phyloP scores from a whole-genome alignment of 30 jellyfish, hydroid and myxozoan species.

The Chrysaora quinquecirrha region DNA sequence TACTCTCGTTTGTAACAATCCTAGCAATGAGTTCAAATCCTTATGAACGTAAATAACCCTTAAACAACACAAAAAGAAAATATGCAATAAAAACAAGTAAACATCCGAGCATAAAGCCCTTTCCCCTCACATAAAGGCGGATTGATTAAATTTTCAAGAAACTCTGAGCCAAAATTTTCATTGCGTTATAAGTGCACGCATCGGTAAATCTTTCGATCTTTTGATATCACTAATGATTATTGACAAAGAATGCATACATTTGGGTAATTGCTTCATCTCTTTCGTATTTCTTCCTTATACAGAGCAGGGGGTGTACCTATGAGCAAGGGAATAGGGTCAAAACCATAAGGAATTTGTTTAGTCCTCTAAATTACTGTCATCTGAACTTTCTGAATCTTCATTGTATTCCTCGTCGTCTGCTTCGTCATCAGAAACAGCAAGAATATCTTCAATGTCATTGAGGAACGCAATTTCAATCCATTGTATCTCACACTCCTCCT shows the following conservation, averaged over 20 bases:
- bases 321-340: background rate
- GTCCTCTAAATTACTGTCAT: background rate
- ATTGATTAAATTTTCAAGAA: background rate
- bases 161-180: background rate
- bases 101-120: background rate
- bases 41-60: too few species aligned
- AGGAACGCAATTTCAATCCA: conserved; percentile 10
- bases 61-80: background rate
- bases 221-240: background rate
- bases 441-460: background rate
- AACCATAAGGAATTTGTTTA: background rate
- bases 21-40: too few species aligned
- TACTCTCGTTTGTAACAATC: too few species aligned
- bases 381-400: background rate
- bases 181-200: background rate
- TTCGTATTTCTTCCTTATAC: background rate
- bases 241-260: background rate
- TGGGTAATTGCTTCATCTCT: background rate
- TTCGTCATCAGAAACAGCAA: background rate
- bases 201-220: background rate
- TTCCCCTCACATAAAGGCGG: background rate
- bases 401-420: background rate
- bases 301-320: background rate
- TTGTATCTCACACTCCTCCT: background rate
- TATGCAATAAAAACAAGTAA: background rate